phyloP scores from a whole-genome alignment of 1,140 invertebrate species.

The Drosophila mojavensis region DNA sequence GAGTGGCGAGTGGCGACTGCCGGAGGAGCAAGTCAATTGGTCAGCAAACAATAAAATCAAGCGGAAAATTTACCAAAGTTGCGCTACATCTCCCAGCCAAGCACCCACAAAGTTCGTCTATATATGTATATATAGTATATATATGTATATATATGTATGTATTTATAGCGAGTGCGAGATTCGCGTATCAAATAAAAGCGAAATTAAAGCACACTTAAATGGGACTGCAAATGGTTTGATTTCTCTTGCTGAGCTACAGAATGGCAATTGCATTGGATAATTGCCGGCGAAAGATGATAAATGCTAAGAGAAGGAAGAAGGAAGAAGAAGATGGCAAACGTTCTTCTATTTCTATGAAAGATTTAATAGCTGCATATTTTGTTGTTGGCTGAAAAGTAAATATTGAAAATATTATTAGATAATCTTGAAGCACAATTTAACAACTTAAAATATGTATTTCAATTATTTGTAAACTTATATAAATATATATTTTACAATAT shows the following conservation, averaged over 20 bases:
- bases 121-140: no score
- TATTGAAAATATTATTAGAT: no score
- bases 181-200: conserved; percentile 44
- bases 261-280: conserved; percentile 14
- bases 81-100: background rate
- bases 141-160: background rate
- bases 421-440: no score
- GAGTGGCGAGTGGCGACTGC: no score
- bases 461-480: no score
- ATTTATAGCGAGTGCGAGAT: conserved; percentile 3
- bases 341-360: no score
- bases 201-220: conserved; percentile 75
- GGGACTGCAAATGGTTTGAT: conserved; percentile 21
- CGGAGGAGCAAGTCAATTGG: conserved; percentile 61
- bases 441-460: no score
- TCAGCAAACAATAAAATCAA: conserved; percentile 71
- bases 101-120: no score
- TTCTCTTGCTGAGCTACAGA: background rate
- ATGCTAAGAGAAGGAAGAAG: background rate
- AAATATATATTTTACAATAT: no score
- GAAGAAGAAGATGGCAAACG: background rate
- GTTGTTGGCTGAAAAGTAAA: no score
- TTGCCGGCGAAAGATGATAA: conserved; percentile 1
- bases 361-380: no score
- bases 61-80: conserved; percentile 31